Evolutionary conservation across 1,140 invertebrate genomes (phyloP).

Genomic region (Zaprionus africanus): DNA sequence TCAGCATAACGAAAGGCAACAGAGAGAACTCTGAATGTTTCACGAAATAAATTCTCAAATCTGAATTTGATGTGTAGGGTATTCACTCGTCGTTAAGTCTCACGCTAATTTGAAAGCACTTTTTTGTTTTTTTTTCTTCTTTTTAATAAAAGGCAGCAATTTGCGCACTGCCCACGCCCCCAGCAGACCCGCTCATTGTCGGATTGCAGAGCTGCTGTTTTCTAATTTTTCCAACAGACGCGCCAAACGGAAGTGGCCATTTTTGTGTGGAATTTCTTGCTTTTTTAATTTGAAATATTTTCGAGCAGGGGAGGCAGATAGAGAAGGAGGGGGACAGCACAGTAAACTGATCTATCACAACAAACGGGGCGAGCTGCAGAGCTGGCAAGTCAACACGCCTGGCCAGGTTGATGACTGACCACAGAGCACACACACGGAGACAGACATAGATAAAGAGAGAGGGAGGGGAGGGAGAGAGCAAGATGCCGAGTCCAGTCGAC

Average conservation of each 20-base stretch:
- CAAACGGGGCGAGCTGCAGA: background rate
- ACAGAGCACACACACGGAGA: slow-evolving; percentile 4
- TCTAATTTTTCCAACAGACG: slow-evolving; percentile 28
- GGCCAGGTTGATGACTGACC: slow-evolving; percentile 23
- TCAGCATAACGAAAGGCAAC: background rate
- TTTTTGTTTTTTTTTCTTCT: slow-evolving; percentile 16
- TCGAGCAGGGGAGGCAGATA: background rate
- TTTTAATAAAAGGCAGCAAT: slow-evolving; percentile 46
- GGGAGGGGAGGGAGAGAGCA: background rate
- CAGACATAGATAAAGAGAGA: background rate
- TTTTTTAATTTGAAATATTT: slow-evolving; percentile 7
- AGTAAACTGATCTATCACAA: slow-evolving; percentile 24
- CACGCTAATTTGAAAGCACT: background rate
- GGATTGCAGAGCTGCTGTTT: slow-evolving; percentile 17
- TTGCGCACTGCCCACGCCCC: slow-evolving; percentile 23
- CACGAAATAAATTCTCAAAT: background rate
- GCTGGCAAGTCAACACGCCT: slow-evolving; percentile 1
- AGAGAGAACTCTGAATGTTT: no score
- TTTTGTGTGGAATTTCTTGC: slow-evolving; percentile 7
- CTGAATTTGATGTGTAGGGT: background rate
- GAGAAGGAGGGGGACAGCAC: background rate
- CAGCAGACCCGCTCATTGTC: background rate
- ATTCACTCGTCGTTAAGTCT: background rate
- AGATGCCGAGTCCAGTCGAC: slow-evolving; percentile 4
- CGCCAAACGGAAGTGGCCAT: slow-evolving; percentile 19